These are phyloP conservation scores for Idaea biselata DNA, from an alignment of 2,888 invertebrate genomes.

Conservation along the genomic window DNA sequence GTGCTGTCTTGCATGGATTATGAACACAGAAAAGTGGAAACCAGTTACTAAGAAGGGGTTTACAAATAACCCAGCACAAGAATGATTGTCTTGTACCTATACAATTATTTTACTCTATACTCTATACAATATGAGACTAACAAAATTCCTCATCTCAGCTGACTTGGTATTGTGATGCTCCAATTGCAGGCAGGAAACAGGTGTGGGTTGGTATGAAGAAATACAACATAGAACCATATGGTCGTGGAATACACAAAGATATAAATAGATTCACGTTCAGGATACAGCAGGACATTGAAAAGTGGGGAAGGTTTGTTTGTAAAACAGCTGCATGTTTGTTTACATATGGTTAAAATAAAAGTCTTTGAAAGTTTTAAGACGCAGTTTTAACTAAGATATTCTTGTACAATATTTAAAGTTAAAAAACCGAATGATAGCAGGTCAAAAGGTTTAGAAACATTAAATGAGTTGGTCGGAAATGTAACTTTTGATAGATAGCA, in stretches of 20 bases:
- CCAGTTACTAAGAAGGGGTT: too few species aligned
- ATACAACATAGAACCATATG: slow-evolving; percentile 18
- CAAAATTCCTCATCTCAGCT: slow-evolving; percentile 15
- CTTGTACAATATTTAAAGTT: too few species aligned
- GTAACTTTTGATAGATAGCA: too few species aligned
- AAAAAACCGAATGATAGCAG: too few species aligned
- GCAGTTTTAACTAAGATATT: too few species aligned
- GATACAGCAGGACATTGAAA: not conserved
- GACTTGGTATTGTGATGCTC: slow-evolving; percentile 38
- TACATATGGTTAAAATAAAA: not conserved
- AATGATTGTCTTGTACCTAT: not conserved
- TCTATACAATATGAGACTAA: slow-evolving; percentile 48
- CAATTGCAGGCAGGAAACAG: slow-evolving; percentile 52
- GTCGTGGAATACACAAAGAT: slow-evolving; percentile 11
- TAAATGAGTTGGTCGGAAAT: too few species aligned
- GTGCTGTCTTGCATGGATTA: too few species aligned
- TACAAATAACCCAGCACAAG: too few species aligned
- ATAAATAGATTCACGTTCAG: not conserved
- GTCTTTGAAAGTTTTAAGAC: too few species aligned
- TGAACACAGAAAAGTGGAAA: not conserved
- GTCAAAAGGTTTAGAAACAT: too few species aligned
- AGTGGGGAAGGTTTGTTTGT: not conserved
- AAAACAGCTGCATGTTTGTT: not conserved
- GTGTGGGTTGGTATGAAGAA: slow-evolving; percentile 39
- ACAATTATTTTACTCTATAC: too few species aligned